Evolutionary conservation across 2,113 vertebrate genomes (phyloP).

Genomic region (Larimichthys polyactis): DNA sequence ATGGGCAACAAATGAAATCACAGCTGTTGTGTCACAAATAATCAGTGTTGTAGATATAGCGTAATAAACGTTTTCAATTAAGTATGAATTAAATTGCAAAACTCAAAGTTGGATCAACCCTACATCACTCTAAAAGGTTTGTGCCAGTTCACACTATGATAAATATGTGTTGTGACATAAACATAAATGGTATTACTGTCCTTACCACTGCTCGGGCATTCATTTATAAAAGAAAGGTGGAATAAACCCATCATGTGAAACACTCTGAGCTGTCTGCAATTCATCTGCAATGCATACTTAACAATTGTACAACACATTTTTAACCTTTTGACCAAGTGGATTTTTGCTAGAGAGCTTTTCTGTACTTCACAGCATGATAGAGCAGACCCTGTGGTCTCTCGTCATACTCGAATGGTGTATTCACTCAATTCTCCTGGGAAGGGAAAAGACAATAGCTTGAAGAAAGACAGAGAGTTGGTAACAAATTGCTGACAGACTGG

Average conservation of each 20-base stretch:
- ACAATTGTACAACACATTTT: background rate
- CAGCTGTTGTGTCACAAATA: slow-evolving; percentile 3
- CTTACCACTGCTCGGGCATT: too few species aligned
- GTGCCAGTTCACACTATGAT: background rate
- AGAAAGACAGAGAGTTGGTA: slow-evolving; percentile 5
- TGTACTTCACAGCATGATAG: background rate
- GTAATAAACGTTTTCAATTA: background rate
- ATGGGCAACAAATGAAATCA: slow-evolving; percentile 10
- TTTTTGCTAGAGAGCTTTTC: background rate
- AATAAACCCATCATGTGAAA: background rate
- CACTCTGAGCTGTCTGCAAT: background rate
- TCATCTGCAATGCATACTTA: background rate
- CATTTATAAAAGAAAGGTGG: background rate
- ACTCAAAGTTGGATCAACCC: background rate
- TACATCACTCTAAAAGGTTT: background rate
- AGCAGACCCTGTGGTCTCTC: slow-evolving; percentile 4
- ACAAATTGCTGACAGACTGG: slow-evolving; percentile 37
- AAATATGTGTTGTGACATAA: background rate
- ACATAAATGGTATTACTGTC: background rate
- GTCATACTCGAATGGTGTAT: background rate
- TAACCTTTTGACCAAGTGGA: background rate
- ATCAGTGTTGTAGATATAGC: background rate
- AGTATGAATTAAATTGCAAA: background rate
- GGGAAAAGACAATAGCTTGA: background rate
- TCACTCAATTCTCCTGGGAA: slow-evolving; percentile 6